Conservation (phyloP, 2,113 vertebrate genomes). For the Tenrec ecaudatus region DNA sequence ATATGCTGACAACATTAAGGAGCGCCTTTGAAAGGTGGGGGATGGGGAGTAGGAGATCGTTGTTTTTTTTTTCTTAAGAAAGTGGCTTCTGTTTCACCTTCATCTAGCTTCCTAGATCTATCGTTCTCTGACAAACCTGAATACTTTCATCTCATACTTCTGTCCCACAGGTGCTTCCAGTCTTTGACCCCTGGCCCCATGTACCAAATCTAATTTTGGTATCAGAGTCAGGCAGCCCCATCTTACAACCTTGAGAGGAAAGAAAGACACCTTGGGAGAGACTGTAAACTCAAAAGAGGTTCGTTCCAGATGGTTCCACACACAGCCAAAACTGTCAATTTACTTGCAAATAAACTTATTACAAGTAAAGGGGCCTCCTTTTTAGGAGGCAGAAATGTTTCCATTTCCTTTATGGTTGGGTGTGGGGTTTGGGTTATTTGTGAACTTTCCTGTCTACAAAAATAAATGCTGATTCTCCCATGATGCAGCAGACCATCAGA, state of each 20-base stretch:
- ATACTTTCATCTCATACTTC: slow-evolving; percentile 20
- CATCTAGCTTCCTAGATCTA: not conserved
- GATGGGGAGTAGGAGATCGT: not conserved
- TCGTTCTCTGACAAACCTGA: not conserved
- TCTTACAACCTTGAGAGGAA: slow-evolving; percentile 4
- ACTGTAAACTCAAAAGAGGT: not conserved
- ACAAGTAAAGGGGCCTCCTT: not conserved
- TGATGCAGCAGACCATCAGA: not conserved
- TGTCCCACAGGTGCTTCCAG: not conserved
- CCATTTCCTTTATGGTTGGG: not conserved
- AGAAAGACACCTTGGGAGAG: slow-evolving; percentile 23
- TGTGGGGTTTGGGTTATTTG: not conserved
- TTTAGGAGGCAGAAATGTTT: not conserved
- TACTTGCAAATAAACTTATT: not conserved
- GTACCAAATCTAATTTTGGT: slow-evolving; percentile 14
- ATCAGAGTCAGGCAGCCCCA: not conserved
- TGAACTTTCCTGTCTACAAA: slow-evolving; percentile 6
- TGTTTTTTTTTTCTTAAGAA: slow-evolving; percentile 63
- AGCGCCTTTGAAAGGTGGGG: not conserved
- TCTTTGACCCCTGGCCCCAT: not conserved
- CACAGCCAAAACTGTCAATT: not conserved
- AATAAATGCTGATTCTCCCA: not conserved
- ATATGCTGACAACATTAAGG: slow-evolving; percentile 44
- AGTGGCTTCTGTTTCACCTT: not conserved
- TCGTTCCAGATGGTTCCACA: not conserved